A percentile compares a stretch with the other conserved stretches of the same genome.
These are phyloP conservation scores for Coelopa frigida DNA, from an alignment of 1,140 invertebrate genomes.

Conservation along the genomic window DNA sequence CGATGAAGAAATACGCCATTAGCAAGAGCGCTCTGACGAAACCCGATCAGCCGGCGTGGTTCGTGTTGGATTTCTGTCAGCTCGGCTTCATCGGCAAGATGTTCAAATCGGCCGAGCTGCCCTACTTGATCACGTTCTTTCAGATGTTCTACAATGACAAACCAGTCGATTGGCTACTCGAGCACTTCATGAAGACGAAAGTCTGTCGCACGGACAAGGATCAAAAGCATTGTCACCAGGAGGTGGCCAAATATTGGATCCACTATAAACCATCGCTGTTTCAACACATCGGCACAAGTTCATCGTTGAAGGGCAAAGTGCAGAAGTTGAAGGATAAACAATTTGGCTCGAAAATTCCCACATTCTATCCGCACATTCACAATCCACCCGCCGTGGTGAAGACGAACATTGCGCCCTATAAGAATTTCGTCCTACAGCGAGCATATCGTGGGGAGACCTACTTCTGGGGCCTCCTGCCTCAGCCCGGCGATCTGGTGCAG, in stretches of 20 bases:
- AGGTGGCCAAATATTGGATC: conserved; percentile 73
- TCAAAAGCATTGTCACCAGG: conserved; percentile 81
- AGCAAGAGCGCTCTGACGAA: conserved; percentile 61
- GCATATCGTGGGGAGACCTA: conserved; percentile 85
- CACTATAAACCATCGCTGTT: conserved; percentile 90
- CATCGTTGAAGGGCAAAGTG: conserved; percentile 92
- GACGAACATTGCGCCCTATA: conserved; percentile 76
- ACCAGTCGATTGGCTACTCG: conserved; percentile 93
- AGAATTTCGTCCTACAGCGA: conserved; percentile 69
- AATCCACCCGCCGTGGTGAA: conserved; percentile 67
- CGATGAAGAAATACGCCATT: conserved; percentile 83
- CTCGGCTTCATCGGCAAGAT: conserved; percentile 92
- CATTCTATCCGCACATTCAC: conserved; percentile 77
- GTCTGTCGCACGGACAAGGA: conserved; percentile 82
- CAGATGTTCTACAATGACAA: conserved; percentile 85
- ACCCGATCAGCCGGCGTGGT: conserved; percentile 65
- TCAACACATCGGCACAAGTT: conserved; percentile 93
- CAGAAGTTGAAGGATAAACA: conserved; percentile 95
- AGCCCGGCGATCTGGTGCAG: conserved; percentile 71
- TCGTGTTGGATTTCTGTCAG: conserved; percentile 90
- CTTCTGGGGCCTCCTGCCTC: conserved; percentile 87
- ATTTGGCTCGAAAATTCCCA: conserved; percentile 74
- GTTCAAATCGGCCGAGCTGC: conserved; percentile 83
- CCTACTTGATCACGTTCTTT: conserved; percentile 86
- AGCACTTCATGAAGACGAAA: conserved; percentile 84